Evolutionary conservation across 2,113 vertebrate genomes (phyloP).

Genomic region (Cacatua alba): DNA sequence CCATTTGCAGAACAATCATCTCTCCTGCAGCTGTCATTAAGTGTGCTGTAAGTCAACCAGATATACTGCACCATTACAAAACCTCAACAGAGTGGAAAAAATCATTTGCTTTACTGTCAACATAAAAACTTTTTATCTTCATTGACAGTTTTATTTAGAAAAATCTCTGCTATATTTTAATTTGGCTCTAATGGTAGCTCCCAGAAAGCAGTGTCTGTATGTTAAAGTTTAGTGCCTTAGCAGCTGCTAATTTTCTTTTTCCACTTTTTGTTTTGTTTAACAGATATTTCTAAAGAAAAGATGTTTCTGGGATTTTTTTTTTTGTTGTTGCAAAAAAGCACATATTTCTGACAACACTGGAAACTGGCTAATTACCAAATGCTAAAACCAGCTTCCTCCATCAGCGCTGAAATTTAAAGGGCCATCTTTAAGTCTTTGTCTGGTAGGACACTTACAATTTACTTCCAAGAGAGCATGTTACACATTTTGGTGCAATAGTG

Average conservation of each 20-base stretch:
- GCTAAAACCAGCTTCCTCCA: slow-evolving; percentile 11
- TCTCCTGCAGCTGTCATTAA: slow-evolving; percentile 49
- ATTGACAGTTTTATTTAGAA: slow-evolving; percentile 76
- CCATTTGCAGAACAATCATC: slow-evolving; percentile 11
- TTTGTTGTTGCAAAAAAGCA: neutral
- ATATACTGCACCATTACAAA: slow-evolving; percentile 60
- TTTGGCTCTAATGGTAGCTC: slow-evolving; percentile 67
- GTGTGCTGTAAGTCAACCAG: slow-evolving; percentile 62
- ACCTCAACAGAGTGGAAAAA: slow-evolving; percentile 69
- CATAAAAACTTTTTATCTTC: slow-evolving; percentile 70
- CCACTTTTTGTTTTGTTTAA: slow-evolving; percentile 47
- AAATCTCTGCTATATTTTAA: slow-evolving; percentile 72
- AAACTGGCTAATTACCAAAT: slow-evolving; percentile 43
- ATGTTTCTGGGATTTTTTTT: neutral
- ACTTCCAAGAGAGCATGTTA: neutral
- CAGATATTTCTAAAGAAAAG: slow-evolving; percentile 45
- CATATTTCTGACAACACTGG: neutral
- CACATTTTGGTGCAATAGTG: neutral
- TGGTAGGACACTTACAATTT: neutral
- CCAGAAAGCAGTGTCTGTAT: slow-evolving; percentile 52
- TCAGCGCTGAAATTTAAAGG: slow-evolving; percentile 8
- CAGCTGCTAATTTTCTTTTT: slow-evolving; percentile 51
- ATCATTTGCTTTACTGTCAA: slow-evolving; percentile 72
- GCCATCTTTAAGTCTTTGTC: neutral
- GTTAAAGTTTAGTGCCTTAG: slow-evolving; percentile 49